Evolutionary conservation across 2,888 invertebrate genomes (phyloP).

Genomic region (Aspidiotus rigidus): DNA sequence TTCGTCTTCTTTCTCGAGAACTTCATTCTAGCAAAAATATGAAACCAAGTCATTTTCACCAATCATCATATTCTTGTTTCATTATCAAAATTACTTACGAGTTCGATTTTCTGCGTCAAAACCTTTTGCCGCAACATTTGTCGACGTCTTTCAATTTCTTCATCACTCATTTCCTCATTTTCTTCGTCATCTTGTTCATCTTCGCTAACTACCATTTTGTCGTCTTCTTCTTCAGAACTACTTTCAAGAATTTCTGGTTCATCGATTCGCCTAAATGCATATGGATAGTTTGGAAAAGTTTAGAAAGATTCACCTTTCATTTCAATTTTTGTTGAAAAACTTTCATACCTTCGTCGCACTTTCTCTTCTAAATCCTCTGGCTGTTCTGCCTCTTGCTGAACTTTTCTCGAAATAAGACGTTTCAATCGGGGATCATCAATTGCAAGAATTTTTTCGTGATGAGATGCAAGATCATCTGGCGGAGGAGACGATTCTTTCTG

Average conservation of each 20-base stretch:
- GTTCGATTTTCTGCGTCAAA: conserved; percentile 59
- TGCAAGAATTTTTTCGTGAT: conserved; percentile 35
- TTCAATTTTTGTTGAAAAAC: background rate
- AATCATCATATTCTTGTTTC: background rate
- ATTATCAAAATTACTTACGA: conserved; percentile 35
- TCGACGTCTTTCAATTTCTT: conserved; percentile 74
- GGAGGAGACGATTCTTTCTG: conserved; percentile 33
- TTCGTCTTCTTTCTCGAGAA: conserved; percentile 62
- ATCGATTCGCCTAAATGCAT: conserved; percentile 41
- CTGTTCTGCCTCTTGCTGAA: conserved; percentile 45
- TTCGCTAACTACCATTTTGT: conserved; percentile 43
- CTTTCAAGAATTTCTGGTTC: conserved; percentile 60
- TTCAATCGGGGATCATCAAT: conserved; percentile 76
- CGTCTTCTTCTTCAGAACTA: conserved; percentile 45
- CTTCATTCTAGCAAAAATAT: conserved; percentile 29
- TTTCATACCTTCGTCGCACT: background rate
- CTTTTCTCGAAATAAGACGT: conserved; percentile 50
- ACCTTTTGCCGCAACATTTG: conserved; percentile 58
- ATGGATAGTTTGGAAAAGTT: background rate
- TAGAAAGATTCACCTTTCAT: background rate
- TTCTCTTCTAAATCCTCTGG: conserved; percentile 42
- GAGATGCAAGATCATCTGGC: conserved; percentile 35
- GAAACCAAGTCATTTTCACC: background rate
- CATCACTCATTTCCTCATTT: conserved; percentile 68
- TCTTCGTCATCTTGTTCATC: conserved; percentile 46